Evolutionary conservation across 2,888 invertebrate species (phyloP).

Genomic region (Chironomus riparius): DNA sequence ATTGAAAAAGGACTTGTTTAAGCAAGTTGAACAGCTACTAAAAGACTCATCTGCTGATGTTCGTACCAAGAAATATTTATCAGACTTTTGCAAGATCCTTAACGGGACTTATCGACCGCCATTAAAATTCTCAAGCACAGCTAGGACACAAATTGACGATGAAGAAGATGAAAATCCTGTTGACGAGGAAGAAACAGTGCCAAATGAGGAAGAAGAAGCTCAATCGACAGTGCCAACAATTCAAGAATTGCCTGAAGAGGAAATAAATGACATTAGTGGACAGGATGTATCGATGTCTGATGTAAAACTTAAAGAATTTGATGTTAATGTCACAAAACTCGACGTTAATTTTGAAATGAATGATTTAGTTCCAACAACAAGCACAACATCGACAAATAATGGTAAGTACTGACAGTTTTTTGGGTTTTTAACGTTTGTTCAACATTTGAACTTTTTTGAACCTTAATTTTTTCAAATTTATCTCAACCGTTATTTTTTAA

Average conservation of each 20-base stretch:
- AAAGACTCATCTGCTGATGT: slow-evolving; percentile 16
- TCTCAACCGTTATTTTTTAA: not conserved
- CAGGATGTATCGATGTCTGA: not conserved
- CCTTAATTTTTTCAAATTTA: too few species aligned
- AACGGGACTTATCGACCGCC: slow-evolving; percentile 6
- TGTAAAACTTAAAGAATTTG: not conserved
- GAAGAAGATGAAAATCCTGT: not conserved
- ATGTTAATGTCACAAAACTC: not conserved
- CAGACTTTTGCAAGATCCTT: not conserved
- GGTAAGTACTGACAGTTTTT: not conserved
- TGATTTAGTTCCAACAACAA: too few species aligned
- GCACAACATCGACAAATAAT: too few species aligned
- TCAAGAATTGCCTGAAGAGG: not conserved
- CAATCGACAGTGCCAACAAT: not conserved
- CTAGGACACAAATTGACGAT: not conserved
- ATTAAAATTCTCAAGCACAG: slow-evolving; percentile 18
- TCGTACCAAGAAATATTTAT: slow-evolving; percentile 7
- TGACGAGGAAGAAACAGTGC: not conserved
- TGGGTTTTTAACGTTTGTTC: not conserved
- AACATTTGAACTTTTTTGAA: not conserved
- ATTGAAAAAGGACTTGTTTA: slow-evolving; percentile 35
- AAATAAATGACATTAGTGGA: not conserved
- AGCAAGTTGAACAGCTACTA: slow-evolving; percentile 35
- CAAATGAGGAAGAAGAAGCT: slow-evolving; percentile 1
- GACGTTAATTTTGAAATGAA: not conserved